Conservation (phyloP, 2,888 invertebrate genomes). For the Esperia sulphurella region DNA sequence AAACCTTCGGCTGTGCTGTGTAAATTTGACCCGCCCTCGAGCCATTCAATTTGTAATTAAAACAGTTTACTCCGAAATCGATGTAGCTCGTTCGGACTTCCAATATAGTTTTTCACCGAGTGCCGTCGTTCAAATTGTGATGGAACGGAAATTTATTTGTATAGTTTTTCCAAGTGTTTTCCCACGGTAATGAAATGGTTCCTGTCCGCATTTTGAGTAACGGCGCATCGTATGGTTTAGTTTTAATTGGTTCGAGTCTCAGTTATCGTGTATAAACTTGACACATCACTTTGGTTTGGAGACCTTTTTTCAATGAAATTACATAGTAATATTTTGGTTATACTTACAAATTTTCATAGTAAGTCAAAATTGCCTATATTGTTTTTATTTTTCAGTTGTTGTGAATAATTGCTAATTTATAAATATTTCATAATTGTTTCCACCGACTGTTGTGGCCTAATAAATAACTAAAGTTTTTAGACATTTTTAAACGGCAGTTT, state of each 20-base stretch:
- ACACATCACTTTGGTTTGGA: slow-evolving; percentile 1
- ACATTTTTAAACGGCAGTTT: slow-evolving; percentile 5
- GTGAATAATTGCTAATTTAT: slow-evolving; percentile 35
- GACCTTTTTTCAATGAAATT: slow-evolving; percentile 9
- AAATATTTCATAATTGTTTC: slow-evolving; percentile 16
- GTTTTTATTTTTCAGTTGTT: slow-evolving; percentile 17
- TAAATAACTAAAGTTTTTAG: slow-evolving; percentile 3
- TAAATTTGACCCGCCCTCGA: too few relatives aligned
- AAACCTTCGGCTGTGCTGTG: too few relatives aligned
- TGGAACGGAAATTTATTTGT: not conserved
- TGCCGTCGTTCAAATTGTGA: not conserved
- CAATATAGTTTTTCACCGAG: not conserved
- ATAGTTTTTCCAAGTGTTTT: not conserved
- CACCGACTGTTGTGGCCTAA: slow-evolving; percentile 31
- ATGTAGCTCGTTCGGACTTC: not conserved
- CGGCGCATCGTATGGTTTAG: not conserved
- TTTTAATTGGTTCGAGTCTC: slow-evolving; percentile 7
- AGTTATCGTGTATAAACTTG: slow-evolving; percentile 5
- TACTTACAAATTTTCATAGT: slow-evolving; percentile 6
- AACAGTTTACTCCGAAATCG: not conserved
- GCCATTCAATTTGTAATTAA: not conserved
- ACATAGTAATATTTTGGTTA: slow-evolving; percentile 24
- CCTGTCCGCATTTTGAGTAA: not conserved
- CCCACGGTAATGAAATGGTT: not conserved
- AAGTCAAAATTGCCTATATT: slow-evolving; percentile 10